Conservation (phyloP, 2,888 invertebrate genomes). For the Prosopocoilus inquinatus region DNA sequence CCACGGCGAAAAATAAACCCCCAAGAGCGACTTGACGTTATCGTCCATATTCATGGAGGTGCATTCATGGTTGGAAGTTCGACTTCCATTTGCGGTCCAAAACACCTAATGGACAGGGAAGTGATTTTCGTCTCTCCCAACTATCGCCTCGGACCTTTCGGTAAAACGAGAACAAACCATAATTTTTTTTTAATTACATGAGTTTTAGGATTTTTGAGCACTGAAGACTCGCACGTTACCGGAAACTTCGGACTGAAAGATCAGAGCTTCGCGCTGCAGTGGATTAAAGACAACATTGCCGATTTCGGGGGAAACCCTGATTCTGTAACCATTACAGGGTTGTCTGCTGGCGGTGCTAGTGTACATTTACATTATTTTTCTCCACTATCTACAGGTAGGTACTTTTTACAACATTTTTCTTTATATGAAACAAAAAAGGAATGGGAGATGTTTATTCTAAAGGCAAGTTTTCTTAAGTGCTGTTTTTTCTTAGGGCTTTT, state of each 20-base stretch:
- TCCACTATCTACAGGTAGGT: slow-evolving; percentile 37
- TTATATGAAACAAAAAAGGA: neutral
- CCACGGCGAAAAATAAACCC: slow-evolving; percentile 40
- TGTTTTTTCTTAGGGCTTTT: slow-evolving; percentile 55
- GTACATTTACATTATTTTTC: slow-evolving; percentile 47
- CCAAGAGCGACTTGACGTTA: slow-evolving; percentile 52
- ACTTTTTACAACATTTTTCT: neutral
- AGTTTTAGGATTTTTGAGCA: slow-evolving; percentile 40
- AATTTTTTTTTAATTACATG: neutral
- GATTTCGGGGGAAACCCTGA: slow-evolving; percentile 46
- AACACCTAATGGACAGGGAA: slow-evolving; percentile 60
- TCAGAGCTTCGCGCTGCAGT: slow-evolving; percentile 42
- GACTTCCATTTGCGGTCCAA: slow-evolving; percentile 54
- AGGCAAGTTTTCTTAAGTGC: neutral
- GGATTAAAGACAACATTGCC: slow-evolving; percentile 44
- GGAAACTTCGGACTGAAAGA: slow-evolving; percentile 48
- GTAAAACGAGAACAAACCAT: slow-evolving; percentile 36
- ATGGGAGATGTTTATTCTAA: neutral
- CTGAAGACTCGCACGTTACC: slow-evolving; percentile 34
- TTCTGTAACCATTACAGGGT: slow-evolving; percentile 43
- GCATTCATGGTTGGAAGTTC: slow-evolving; percentile 63
- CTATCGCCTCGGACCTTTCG: slow-evolving; percentile 66
- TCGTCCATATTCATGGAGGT: slow-evolving; percentile 63
- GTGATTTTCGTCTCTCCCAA: slow-evolving; percentile 64
- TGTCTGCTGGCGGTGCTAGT: slow-evolving; percentile 46